These are phyloP conservation scores for Phrynocephalus forsythii DNA, from an alignment of 2,797 vertebrate genomes.

Conservation along the genomic window DNA sequence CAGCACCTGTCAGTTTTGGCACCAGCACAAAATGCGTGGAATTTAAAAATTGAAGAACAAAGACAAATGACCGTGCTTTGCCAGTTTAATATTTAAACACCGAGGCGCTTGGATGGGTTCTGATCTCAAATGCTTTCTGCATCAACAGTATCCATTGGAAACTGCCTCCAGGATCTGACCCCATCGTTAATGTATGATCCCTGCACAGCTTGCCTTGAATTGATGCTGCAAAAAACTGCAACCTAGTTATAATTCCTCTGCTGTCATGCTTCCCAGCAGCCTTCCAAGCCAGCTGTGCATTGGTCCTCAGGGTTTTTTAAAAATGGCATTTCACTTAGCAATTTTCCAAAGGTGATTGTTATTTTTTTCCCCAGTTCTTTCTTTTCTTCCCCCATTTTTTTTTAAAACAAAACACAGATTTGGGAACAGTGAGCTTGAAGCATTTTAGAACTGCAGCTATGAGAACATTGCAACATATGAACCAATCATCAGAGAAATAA, in stretches of 20 bases:
- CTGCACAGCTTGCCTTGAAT: slow-evolving; percentile 6
- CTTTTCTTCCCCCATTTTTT: too few species aligned
- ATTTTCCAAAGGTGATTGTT: slow-evolving; percentile 19
- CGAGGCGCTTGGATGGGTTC: not conserved
- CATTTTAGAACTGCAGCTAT: slow-evolving; percentile 7
- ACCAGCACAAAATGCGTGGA: not conserved
- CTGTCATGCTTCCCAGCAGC: not conserved
- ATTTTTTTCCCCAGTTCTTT: not conserved
- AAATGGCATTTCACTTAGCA: slow-evolving; percentile 10
- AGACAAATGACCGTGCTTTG: slow-evolving; percentile 22
- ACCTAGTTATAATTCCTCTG: not conserved
- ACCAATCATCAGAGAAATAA: slow-evolving; percentile 1
- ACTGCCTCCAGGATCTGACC: not conserved
- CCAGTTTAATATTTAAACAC: slow-evolving; percentile 33
- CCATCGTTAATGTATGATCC: not conserved
- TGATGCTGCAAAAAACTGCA: not conserved
- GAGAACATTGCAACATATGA: not conserved
- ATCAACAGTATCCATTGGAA: not conserved
- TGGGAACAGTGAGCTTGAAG: not conserved
- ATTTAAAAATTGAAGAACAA: slow-evolving; percentile 27
- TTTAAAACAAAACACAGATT: not conserved
- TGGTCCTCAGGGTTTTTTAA: not conserved
- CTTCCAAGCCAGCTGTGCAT: not conserved
- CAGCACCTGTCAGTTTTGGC: slow-evolving; percentile 9
- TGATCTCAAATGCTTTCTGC: slow-evolving; percentile 5